Evolutionary conservation across 2,797 vertebrate genomes (phyloP).

Genomic region (Manis javanica): DNA sequence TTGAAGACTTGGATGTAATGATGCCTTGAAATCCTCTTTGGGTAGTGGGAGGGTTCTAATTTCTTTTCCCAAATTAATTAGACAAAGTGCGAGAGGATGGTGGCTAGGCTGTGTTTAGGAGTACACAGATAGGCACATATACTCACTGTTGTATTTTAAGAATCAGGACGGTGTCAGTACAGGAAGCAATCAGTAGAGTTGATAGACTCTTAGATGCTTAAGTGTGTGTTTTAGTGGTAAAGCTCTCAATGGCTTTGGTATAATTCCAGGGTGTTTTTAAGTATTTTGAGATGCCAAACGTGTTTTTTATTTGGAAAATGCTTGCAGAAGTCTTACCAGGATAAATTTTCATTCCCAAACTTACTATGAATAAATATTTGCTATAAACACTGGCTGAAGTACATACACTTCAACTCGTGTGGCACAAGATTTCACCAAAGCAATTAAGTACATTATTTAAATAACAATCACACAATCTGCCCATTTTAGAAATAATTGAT

Average conservation of each 20-base stretch:
- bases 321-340: neutral
- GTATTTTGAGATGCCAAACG: neutral
- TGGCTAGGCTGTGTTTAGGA: neutral
- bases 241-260: conserved; percentile 2
- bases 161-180: neutral
- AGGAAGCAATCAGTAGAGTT: neutral
- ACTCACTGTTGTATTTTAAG: conserved; percentile 3
- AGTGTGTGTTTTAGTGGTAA: neutral
- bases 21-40: neutral
- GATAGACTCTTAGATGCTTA: neutral
- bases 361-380: neutral
- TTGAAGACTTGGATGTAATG: neutral
- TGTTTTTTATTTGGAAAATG: neutral
- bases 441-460: neutral
- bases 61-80: neutral
- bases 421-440: neutral
- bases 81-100: neutral
- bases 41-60: neutral
- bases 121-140: neutral
- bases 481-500: conserved; percentile 4
- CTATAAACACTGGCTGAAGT: neutral
- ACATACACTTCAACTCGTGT: neutral
- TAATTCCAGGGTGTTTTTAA: neutral
- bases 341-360: neutral
- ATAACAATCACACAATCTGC: neutral